Evolutionary conservation across 2,797 vertebrate species (phyloP).

Genomic region (Spinus olivaceus): DNA sequence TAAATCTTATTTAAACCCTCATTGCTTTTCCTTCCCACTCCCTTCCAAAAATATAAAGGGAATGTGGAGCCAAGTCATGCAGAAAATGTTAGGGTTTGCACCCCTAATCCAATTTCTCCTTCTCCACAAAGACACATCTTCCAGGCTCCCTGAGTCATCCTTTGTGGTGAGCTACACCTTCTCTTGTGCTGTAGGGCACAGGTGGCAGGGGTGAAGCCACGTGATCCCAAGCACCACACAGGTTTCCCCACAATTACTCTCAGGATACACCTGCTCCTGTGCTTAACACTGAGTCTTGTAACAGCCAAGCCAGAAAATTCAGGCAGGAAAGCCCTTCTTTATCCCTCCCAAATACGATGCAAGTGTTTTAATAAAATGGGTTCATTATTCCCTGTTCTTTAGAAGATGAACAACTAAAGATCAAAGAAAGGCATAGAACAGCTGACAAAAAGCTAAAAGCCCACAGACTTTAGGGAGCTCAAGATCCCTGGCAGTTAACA

Average conservation of each 20-base stretch:
- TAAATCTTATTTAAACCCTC: not conserved
- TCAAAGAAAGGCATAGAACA: not conserved
- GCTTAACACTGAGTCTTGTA: not conserved
- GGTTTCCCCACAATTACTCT: not conserved
- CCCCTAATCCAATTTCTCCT: not conserved
- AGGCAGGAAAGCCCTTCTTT: not conserved
- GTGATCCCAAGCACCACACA: not conserved
- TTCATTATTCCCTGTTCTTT: not conserved
- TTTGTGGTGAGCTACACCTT: not conserved
- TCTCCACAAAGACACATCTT: not conserved
- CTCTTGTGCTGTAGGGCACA: not conserved
- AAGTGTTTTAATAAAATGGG: slow-evolving; percentile 26
- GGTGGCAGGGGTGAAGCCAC: not conserved
- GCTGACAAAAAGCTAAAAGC: slow-evolving; percentile 3
- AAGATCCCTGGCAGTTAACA: not conserved
- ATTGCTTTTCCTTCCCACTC: not conserved
- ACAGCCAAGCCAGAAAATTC: not conserved
- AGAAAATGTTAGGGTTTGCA: not conserved
- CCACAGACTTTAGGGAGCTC: not conserved
- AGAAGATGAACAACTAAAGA: slow-evolving; percentile 8
- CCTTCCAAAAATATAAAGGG: not conserved
- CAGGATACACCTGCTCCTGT: not conserved
- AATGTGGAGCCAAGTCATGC: not conserved
- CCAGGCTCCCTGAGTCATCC: not conserved
- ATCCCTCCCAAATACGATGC: not conserved